These are phyloP conservation scores for Paralichthys olivaceus DNA, from an alignment of 2,113 vertebrate genomes.

Conservation along the genomic window DNA sequence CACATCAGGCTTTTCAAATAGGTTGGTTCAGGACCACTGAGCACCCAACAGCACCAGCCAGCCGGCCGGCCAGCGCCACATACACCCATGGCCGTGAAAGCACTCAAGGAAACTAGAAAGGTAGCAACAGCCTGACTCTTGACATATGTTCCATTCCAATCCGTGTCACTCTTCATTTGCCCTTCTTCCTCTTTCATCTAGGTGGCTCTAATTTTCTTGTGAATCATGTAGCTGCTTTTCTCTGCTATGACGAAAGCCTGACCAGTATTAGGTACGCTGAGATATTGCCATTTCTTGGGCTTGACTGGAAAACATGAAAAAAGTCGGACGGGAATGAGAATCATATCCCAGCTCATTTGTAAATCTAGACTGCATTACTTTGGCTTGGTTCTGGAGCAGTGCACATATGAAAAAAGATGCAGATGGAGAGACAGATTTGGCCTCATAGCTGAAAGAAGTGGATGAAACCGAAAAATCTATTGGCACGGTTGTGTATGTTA, in stretches of 20 bases:
- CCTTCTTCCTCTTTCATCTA: slow-evolving; percentile 79
- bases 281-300: slow-evolving; percentile 76
- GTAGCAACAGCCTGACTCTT: slow-evolving; percentile 59
- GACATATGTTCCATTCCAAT: slow-evolving; percentile 98
- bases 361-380: slow-evolving; percentile 88
- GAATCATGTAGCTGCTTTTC: not conserved
- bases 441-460: slow-evolving; percentile 73
- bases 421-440: slow-evolving; percentile 4
- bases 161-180: slow-evolving; percentile 94
- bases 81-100: slow-evolving; percentile 60
- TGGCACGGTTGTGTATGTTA: slow-evolving; percentile 84
- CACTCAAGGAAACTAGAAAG: slow-evolving; percentile 62
- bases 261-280: slow-evolving; percentile 75
- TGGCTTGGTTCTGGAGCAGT: slow-evolving; percentile 79
- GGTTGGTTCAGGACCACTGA: slow-evolving; percentile 94
- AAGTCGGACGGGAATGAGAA: not conserved
- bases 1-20: slow-evolving; percentile 96
- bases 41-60: slow-evolving; percentile 89
- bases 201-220: slow-evolving; percentile 9
- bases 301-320: not conserved
- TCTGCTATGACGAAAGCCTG: slow-evolving; percentile 3
- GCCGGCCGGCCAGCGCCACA: slow-evolving; percentile 71
- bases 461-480: slow-evolving; percentile 84
- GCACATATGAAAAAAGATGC: slow-evolving; percentile 81
- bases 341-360: slow-evolving; percentile 66